phyloP scores from a whole-genome alignment of 2,113 vertebrate species.

The Cichladusa arquata region DNA sequence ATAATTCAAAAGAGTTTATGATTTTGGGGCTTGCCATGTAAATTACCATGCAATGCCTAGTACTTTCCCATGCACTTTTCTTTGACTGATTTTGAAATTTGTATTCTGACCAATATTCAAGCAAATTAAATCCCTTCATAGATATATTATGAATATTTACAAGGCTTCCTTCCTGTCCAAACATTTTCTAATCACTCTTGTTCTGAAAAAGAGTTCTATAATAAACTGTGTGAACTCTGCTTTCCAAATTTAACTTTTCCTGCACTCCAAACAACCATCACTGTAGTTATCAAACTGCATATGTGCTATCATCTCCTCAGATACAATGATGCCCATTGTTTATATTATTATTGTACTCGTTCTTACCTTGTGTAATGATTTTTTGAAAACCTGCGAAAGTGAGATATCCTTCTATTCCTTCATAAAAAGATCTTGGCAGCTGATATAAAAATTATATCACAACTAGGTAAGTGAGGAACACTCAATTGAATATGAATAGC shows the following conservation, averaged over 20 bases:
- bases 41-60: neutral
- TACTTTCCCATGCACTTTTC: neutral
- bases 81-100: neutral
- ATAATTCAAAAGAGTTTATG: neutral
- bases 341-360: neutral
- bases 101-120: neutral
- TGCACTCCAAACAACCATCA: neutral
- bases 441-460: neutral
- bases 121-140: neutral
- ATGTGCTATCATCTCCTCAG: neutral
- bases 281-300: neutral
- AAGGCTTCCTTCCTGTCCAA: neutral
- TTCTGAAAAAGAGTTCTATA: neutral
- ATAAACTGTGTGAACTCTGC: neutral
- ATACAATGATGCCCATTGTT: neutral
- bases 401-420: neutral
- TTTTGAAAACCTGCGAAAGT: neutral
- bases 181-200: neutral
- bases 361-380: neutral
- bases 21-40: neutral
- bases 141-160: neutral
- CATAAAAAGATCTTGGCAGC: neutral
- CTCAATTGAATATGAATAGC: neutral
- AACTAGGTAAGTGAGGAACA: neutral
- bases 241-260: neutral